Evolutionary conservation across 2,888 invertebrate genomes (phyloP), one percentile per base, ranked within the genome.

Genomic region (Ditula angustiorana): DNA sequence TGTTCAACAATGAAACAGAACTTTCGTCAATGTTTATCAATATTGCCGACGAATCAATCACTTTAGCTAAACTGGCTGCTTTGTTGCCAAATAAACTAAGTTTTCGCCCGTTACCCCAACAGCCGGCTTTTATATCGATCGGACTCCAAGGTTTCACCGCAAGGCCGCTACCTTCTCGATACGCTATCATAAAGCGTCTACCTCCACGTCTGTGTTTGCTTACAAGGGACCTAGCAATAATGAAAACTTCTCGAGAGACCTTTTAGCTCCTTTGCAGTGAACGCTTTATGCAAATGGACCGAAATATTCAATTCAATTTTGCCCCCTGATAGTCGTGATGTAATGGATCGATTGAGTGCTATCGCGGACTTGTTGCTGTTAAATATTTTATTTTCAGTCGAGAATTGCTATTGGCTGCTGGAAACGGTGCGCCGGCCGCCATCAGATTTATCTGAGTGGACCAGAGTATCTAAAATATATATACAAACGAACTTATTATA

Each of bases 121-220:
- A 65, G 60, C 49, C 55, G 37, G 35, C 53, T 52, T 37, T 46
- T 55, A 49, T 68, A 70, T 70, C 61, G 70, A 70, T 69, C 70
- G 69, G 33, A n/a, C 28, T 53, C 64, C 70, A 70, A 69, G 67
- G 70, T 60, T 67, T 50, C 1, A 28, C 55, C 28, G 49, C 70
- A 66, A 70, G 70, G 70, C 57, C 68, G 62, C n/a, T n/a, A n/a
- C 53, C 53, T 58, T 33, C 60, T 58, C 49, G 64, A 66, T 41
- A 60, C 55, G 50, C 61, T 62, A 66, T 3, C 41, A 19, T 19
- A 19, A 41, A 41, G 41, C n/a, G n/a, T 41, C 41, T 41, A 41
- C 41, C 41, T 44, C 56, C 16, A 11, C n/a, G 26, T 44, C 41
- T 37, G 28, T 28, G 28, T 28, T 55, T 37, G 37, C 56, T n/a